Evolutionary conservation across 2,113 vertebrate genomes (phyloP).

Genomic region (Amphilophus citrinellus): DNA sequence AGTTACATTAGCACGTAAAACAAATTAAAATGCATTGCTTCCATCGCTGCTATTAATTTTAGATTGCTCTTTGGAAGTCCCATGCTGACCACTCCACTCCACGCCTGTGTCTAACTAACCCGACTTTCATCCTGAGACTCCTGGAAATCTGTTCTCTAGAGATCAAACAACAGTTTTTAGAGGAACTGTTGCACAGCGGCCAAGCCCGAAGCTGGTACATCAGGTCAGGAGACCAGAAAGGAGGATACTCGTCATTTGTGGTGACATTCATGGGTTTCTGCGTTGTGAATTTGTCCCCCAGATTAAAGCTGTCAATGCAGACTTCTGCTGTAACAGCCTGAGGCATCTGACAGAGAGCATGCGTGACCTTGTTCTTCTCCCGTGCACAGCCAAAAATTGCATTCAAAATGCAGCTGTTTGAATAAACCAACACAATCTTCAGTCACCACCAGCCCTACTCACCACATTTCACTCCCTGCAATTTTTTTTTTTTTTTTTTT

Average conservation of each 20-base stretch:
- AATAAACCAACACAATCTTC: not conserved
- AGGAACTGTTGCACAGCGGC: not conserved
- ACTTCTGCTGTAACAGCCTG: not conserved
- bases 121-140: not conserved
- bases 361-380: not conserved
- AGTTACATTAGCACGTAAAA: not conserved
- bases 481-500: not conserved
- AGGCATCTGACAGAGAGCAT: not conserved
- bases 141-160: not conserved
- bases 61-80: not conserved
- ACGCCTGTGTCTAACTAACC: not conserved
- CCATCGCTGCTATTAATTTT: not conserved
- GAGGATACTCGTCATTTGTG: not conserved
- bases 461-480: not conserved
- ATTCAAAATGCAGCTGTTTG: not conserved
- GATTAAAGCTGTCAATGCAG: not conserved
- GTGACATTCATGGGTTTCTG: not conserved
- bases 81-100: not conserved
- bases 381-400: not conserved
- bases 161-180: not conserved
- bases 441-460: not conserved
- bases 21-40: not conserved
- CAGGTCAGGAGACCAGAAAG: not conserved
- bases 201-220: not conserved
- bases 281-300: not conserved